phyloP scores from a whole-genome alignment of 2,797 vertebrate species.

The Squalus acanthias region DNA sequence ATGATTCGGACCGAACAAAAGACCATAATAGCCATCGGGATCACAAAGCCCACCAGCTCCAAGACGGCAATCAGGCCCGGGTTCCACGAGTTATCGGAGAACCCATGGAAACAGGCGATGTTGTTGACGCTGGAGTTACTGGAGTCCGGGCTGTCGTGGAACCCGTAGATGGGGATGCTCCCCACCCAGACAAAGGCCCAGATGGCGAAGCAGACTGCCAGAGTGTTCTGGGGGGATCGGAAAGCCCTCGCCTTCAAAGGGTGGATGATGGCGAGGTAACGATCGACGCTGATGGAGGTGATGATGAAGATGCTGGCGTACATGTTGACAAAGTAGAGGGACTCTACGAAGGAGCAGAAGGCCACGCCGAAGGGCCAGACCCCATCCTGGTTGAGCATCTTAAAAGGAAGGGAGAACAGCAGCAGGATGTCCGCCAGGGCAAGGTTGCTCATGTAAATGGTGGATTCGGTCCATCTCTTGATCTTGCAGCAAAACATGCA shows the following conservation, averaged over 20 bases:
- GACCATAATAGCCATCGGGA: slow-evolving; percentile 40
- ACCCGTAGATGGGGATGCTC: slow-evolving; percentile 20
- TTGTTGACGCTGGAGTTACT: too few relatives aligned
- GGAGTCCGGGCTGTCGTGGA: background rate
- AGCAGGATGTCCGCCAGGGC: slow-evolving; percentile 42
- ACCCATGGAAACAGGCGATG: background rate
- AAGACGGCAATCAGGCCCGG: slow-evolving; percentile 34
- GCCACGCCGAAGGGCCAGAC: background rate
- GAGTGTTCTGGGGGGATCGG: background rate
- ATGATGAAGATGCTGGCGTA: slow-evolving; percentile 34
- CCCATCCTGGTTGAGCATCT: slow-evolving; percentile 41
- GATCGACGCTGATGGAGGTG: slow-evolving; percentile 17
- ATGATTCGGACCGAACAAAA: slow-evolving; percentile 48
- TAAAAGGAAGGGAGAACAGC: slow-evolving; percentile 37
- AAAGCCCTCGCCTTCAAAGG: background rate
- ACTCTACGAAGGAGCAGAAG: slow-evolving; percentile 31
- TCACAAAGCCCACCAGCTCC: slow-evolving; percentile 24
- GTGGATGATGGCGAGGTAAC: slow-evolving; percentile 15
- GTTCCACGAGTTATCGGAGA: slow-evolving; percentile 26
- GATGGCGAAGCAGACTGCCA: background rate
- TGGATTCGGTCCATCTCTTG: slow-evolving; percentile 44
- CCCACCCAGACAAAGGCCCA: slow-evolving; percentile 31
- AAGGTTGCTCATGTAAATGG: slow-evolving; percentile 49
- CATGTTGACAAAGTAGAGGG: slow-evolving; percentile 34
- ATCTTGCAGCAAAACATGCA: slow-evolving; percentile 50